Conservation (phyloP, 2,797 vertebrate species). For the Rhinogobio ventralis region DNA sequence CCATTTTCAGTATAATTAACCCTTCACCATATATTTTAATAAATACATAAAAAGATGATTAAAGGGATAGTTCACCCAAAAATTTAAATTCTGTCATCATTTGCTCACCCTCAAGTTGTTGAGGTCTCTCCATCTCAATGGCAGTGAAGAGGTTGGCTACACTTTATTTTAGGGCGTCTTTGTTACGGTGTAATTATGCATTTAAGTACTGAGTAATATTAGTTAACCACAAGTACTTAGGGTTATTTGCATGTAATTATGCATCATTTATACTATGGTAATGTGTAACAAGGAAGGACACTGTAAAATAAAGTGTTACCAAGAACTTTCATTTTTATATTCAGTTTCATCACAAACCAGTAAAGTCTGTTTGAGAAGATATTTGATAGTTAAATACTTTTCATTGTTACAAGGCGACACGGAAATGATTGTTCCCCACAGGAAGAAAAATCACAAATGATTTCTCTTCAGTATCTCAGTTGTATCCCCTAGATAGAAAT, state of each 20-base stretch:
- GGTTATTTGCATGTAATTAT: too few relatives aligned
- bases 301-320: too few relatives aligned
- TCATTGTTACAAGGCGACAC: background rate
- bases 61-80: background rate
- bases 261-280: too few relatives aligned
- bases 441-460: background rate
- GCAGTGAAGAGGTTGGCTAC: background rate
- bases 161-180: too few relatives aligned
- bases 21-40: background rate
- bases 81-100: background rate
- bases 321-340: background rate
- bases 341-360: background rate
- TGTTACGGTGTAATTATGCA: too few relatives aligned
- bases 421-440: background rate
- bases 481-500: background rate
- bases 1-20: background rate
- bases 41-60: background rate
- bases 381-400: background rate
- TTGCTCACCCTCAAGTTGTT: background rate
- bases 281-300: too few relatives aligned
- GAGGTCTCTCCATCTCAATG: background rate
- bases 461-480: too few relatives aligned
- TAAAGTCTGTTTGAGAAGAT: background rate
- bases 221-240: too few relatives aligned
- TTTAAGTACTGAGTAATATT: too few relatives aligned